A percentile compares a stretch with the other conserved stretches of the same genome.
These are phyloP conservation scores for Austrofundulus limnaeus DNA, from an alignment of 2,113 vertebrate genomes.

Conservation along the genomic window DNA sequence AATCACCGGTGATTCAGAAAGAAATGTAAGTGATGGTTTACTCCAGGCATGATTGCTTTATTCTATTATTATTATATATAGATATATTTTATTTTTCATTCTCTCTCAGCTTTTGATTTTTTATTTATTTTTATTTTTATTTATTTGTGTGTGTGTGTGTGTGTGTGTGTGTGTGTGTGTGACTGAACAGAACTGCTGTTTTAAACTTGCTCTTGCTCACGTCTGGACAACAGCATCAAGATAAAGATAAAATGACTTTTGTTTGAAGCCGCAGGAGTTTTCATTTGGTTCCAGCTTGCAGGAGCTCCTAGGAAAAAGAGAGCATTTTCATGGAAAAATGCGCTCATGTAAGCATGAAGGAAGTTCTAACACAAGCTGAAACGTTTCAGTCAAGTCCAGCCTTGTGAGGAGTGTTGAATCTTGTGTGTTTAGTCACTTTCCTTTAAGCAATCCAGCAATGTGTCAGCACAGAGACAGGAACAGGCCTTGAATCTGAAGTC, in stretches of 20 bases:
- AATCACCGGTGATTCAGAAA: slow-evolving; percentile 71
- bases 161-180: background rate
- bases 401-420: slow-evolving; percentile 55
- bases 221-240: slow-evolving; percentile 8
- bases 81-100: slow-evolving; percentile 1
- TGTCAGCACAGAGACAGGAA: slow-evolving; percentile 48
- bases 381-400: slow-evolving; percentile 47
- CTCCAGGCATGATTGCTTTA: slow-evolving; percentile 54
- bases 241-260: background rate
- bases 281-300: slow-evolving; percentile 11
- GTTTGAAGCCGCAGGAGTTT: background rate
- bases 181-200: background rate
- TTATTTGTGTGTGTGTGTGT: background rate
- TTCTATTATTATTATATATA: slow-evolving; percentile 4
- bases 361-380: slow-evolving; percentile 8
- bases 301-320: background rate
- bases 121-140: no score
- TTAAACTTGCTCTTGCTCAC: background rate
- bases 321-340: background rate
- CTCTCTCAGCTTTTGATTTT: slow-evolving; percentile 11
- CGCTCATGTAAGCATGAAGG: background rate
- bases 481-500: slow-evolving; percentile 32
- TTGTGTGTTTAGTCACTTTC: slow-evolving; percentile 63
- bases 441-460: slow-evolving; percentile 48
- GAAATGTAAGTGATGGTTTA: slow-evolving; percentile 70